Evolutionary conservation across 2,888 invertebrate genomes (phyloP), one percentile per base, ranked within the genome.

Genomic region (Teleiodes luculella): DNA sequence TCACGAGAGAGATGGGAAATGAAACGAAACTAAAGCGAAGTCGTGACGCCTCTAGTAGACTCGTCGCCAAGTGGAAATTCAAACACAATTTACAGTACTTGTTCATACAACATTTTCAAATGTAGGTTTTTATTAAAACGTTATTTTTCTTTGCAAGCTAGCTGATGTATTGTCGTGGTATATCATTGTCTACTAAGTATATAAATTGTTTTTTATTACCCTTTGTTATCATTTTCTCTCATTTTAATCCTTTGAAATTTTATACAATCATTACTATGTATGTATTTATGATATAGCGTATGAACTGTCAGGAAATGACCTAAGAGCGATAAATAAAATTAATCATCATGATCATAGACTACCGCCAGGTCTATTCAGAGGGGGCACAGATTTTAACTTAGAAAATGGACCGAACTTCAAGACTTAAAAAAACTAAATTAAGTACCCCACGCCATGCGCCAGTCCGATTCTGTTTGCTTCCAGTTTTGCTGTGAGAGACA

Each of bases 11-110:
- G 83, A 85, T 83, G 83, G 86, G 83, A 86, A 86, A 86, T 86
- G 84, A 86, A 86, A 86, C 76, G 79, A 84, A 87, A 87, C 86
- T 87, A 86, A 83, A 85, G 80, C 77, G 76, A 80, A 84, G 77
- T 79, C 75, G 77, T 77, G 79, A 76, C 73, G 72, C 77, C 79
- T 80, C 80, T 76, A 68, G 77, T 80, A 37, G 37, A 37, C 37
- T 5, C 7, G 37, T 37, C 37, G 37, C 3, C 16, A 7, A 16
- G 37, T 10, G 5, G 16, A 6, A 24, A 24, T 6, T 24, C 24
- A 24, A 24, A 24, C 3, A 24, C 24, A 24, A 24, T 24, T 24
- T 3, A 16, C 37, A 37, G 18, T 37, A 33, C 37, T 37, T 7
- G 16, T 37, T 7, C 1, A 14, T 1, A 16, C 3, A 3, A 33